Evolutionary conservation across 2,888 invertebrate genomes (phyloP), one percentile per base, ranked within the genome.

Genomic region (Ectemnius cavifrons): DNA sequence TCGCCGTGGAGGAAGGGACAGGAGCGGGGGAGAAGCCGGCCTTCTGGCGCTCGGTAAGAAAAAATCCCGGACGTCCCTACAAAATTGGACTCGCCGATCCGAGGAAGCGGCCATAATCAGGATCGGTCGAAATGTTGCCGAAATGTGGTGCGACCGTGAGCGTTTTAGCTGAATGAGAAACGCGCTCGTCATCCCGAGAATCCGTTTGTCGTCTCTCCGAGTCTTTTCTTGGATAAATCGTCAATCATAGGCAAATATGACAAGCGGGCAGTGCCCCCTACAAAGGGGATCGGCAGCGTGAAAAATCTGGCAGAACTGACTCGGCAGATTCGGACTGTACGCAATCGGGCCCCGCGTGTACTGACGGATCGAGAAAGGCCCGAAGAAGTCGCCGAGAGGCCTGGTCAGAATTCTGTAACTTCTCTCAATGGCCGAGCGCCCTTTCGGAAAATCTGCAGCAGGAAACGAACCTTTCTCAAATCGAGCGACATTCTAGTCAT

Each of bases 161-260:
- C 49, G 72, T 71, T 75, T 66, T 63, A 75, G 52, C 63, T 81
- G 82, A 85, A 86, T 89, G 86, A 88, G 86, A 90, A 87, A 87
- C 83, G 75, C 82, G 85, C 82, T 84, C 87, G 90, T 90, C 91
- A 91, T 90, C 84, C 74, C 73, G 76, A 76, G 79, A 79, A 84
- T 84, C 86, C 80, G 86, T 87, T 87, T 88, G 88, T 78, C 79
- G 67, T 71, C 73, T 71, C 83, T 68, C 57, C 69, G 46, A 37
- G 70, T 83, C 80, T 69, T 84, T 79, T 83, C 76, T 73, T 72
- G 70, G 72, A 81, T 80, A 76, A 87, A 88, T 90, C 91, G 90
- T 91, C 88, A 90, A 91, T 91, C 91, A 91, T 91, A 90, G 82
- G 87, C 89, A 91, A 91, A 91, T 90, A 91, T 91, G 91, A 91